Evolutionary conservation across 2,797 vertebrate species (phyloP).

Genomic region (Lithobates pipiens): DNA sequence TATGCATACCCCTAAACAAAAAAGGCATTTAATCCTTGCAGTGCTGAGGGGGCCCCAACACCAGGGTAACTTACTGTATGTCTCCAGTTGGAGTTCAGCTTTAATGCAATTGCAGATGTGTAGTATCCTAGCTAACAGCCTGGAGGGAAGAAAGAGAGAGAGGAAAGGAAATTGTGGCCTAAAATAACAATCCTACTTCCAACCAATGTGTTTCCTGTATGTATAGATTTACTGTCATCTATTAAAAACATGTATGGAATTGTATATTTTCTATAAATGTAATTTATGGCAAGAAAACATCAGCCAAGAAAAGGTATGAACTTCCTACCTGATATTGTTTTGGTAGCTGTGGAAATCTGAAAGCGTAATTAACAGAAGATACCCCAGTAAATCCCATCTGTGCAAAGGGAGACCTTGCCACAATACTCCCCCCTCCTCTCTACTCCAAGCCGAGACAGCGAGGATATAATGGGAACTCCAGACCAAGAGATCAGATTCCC

Average conservation of each 20-base stretch:
- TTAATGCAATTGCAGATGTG: no score
- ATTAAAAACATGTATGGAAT: not conserved
- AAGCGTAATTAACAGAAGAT: slow-evolving; percentile 21
- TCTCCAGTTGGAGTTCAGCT: no score
- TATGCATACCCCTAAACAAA: no score
- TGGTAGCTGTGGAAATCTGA: slow-evolving; percentile 27
- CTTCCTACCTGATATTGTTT: not conserved
- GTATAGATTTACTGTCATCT: not conserved
- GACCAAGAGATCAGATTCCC: slow-evolving; percentile 41
- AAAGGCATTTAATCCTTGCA: no score
- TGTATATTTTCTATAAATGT: not conserved
- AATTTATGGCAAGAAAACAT: not conserved
- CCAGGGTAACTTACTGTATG: no score
- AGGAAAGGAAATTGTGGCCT: not conserved
- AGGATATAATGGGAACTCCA: slow-evolving; percentile 47
- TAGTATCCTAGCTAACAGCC: no score
- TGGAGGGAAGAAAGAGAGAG: no score
- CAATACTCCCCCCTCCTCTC: not conserved
- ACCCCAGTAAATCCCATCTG: slow-evolving; percentile 38
- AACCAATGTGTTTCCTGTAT: not conserved
- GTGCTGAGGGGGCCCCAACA: no score
- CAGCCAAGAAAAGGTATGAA: not conserved
- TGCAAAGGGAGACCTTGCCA: slow-evolving; percentile 10
- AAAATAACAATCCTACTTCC: not conserved
- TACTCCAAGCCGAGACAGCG: not conserved